A percentile compares a stretch with the other conserved stretches of the same genome.
phyloP scores from a whole-genome alignment of 2,888 invertebrate species.

The Phania funesta region DNA sequence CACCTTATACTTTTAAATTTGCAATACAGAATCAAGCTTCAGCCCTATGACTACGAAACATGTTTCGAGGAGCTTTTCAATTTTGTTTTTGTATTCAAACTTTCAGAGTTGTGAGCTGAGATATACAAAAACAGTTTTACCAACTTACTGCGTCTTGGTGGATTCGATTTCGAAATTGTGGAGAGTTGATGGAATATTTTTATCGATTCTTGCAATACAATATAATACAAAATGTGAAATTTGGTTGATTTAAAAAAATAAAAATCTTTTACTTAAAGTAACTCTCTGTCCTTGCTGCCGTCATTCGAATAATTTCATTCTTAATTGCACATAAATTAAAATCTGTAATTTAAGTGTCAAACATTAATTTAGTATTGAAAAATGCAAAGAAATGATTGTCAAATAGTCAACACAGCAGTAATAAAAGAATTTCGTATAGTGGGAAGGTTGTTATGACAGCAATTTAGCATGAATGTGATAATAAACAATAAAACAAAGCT shows the following conservation, averaged over 20 bases:
- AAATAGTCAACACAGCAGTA: conserved; percentile 21
- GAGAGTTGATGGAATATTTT: too few species aligned
- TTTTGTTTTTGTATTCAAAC: too few species aligned
- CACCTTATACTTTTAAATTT: too few species aligned
- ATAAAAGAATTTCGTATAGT: conserved; percentile 20
- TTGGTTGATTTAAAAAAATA: background rate
- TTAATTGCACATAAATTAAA: conserved; percentile 18
- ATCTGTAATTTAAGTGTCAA: conserved; percentile 21
- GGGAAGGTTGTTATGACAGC: conserved; percentile 67
- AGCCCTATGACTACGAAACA: too few species aligned
- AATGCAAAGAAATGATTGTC: conserved; percentile 18
- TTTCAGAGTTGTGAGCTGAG: too few species aligned
- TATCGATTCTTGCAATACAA: too few species aligned
- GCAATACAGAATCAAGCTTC: too few species aligned
- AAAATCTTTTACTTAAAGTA: background rate
- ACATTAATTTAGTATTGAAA: conserved; percentile 22
- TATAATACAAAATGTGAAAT: too few species aligned
- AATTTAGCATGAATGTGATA: conserved; percentile 51
- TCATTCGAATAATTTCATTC: background rate
- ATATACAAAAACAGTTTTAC: too few species aligned
- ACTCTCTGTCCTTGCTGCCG: background rate
- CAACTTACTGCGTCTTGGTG: too few species aligned
- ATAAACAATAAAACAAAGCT: conserved; percentile 27
- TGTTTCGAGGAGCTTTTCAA: too few species aligned
- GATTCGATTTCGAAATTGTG: too few species aligned